Base-by-base conservation (phyloP, 2,797 vertebrate species). In the Diplodus puntazzo region DNA sequence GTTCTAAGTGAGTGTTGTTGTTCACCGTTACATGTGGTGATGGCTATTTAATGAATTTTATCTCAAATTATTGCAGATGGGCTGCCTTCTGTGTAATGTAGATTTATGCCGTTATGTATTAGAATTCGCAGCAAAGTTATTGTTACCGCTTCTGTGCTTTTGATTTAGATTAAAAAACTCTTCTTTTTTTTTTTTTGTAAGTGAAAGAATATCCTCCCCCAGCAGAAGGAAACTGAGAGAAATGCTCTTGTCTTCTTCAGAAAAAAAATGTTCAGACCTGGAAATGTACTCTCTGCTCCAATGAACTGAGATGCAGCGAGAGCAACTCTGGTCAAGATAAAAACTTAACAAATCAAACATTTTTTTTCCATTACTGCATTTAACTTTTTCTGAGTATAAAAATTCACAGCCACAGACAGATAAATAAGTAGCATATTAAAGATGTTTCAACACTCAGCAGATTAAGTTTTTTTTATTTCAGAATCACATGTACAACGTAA, bases 401-500 rank as follows among this genome's bases (percentile, higher is more conserved):
- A 14, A 73, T 55, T 61, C 34, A 34, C 34, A 9, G 34, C 34
- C 34, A 34, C 34, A 34, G 34, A 34, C 34, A 34, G 34, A 34
- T 34, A 34, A 34, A 34, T 34, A 34, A 34, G 34, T 34, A 34
- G 7, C 34, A 66, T 77, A 86, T 12, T 27, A 88, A 89, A 84
- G 55, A 89, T 78, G 45, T 85, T 74, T 39, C 65, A 77, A 72
- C 73, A 79, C 49, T 78, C 54, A 88, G 84, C 80, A 87, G 82
- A 86, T 79, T 55, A 82, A 70, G 5, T 81, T 77, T 75, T 68
- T 52, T 55, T 89, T 89, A 90, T 92, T 94, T 93, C 39, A 80
- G 82, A 76, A 72, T 89, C 71, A 91, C 92, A 93, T 85, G 14
- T 91, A 93, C 88, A 93, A 86, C 78, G 88, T 87, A 72, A 12